Percentiles rank a stretch among this genome's conserved stretches.
Evolutionary conservation across 2,888 invertebrate genomes (phyloP).

Genomic region (Tachina lurida): DNA sequence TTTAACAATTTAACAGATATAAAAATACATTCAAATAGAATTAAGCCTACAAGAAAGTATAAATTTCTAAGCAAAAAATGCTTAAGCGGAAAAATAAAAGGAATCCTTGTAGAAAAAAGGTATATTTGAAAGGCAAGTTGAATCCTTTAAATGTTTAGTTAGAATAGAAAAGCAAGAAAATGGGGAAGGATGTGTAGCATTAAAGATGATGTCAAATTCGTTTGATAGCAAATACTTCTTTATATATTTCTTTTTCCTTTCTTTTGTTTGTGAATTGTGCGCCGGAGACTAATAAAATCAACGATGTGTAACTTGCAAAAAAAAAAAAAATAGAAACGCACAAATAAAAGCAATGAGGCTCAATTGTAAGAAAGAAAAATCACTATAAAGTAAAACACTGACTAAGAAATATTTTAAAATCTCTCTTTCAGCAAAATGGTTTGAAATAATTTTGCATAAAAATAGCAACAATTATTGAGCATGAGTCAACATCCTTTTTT

Average conservation of each 20-base stretch:
- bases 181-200: conserved; percentile 62
- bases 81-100: conserved; percentile 24
- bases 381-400: conserved; percentile 19
- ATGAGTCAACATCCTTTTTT: conserved; percentile 62
- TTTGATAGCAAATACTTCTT: conserved; percentile 76
- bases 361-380: conserved; percentile 41
- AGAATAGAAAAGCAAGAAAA: conserved; percentile 11
- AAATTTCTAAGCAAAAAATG: neutral
- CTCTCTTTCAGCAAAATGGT: conserved; percentile 25
- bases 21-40: conserved; percentile 72
- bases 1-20: conserved; percentile 80
- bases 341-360: conserved; percentile 75
- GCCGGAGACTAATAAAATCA: conserved; percentile 83
- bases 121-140: conserved; percentile 21
- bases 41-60: conserved; percentile 57
- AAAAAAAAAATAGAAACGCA: neutral
- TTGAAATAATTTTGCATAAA: conserved; percentile 60
- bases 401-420: conserved; percentile 43
- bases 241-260: conserved; percentile 66
- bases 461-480: conserved; percentile 61
- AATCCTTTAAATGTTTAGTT: conserved; percentile 75
- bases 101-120: conserved; percentile 34
- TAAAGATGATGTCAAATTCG: conserved; percentile 74
- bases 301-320: conserved; percentile 81
- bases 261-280: conserved; percentile 79